These are phyloP conservation scores for Bufotes viridis DNA, from an alignment of 2,797 vertebrate species.

Conservation along the genomic window DNA sequence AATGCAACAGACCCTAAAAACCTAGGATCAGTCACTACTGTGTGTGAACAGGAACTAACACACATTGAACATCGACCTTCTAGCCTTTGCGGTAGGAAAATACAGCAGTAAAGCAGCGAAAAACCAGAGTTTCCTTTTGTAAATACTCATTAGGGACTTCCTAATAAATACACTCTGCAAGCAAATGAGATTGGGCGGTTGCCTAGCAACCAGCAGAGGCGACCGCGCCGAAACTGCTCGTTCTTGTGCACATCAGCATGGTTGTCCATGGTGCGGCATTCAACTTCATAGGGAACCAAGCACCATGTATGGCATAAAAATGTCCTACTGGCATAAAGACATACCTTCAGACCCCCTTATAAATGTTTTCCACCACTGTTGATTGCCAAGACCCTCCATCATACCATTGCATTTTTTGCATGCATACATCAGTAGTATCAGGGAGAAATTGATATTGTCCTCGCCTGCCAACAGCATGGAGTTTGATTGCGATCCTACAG, in stretches of 20 bases:
- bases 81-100: conserved; percentile 9
- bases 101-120: background rate
- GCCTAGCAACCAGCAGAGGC: background rate
- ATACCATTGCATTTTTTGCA: too few species aligned
- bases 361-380: too few species aligned
- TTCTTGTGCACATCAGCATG: background rate
- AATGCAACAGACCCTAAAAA: background rate
- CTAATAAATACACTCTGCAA: conserved; percentile 21
- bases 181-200: background rate
- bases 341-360: too few species aligned
- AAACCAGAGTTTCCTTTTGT: background rate
- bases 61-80: background rate
- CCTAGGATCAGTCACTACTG: background rate
- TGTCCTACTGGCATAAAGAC: too few species aligned
- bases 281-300: too few species aligned
- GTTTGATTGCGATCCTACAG: too few species aligned
- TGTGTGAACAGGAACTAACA: background rate
- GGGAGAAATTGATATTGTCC: too few species aligned
- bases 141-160: conserved; percentile 16
- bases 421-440: too few species aligned
- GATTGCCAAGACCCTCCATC: too few species aligned
- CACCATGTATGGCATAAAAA: too few species aligned
- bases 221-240: background rate
- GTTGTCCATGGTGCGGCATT: background rate
- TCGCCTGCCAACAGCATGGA: too few species aligned